Conservation (phyloP, 2,113 vertebrate species). For the Nycticorax nycticorax region DNA sequence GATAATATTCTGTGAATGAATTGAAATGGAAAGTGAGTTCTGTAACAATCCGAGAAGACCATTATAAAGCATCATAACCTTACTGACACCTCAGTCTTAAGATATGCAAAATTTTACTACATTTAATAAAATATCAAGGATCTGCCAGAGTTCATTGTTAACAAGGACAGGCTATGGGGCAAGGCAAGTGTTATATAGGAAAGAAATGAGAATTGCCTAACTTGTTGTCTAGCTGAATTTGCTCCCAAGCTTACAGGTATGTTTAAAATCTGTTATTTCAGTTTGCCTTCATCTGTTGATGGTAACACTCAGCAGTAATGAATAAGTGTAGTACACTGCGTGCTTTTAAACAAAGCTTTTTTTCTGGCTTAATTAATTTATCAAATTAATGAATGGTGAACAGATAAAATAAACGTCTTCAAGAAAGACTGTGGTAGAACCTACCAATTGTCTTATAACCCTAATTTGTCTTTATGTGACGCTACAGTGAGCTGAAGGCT, state of each 20-base stretch:
- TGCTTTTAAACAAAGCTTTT: constrained; percentile 8
- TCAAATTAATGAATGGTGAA: background rate
- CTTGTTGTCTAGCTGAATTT: background rate
- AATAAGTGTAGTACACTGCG: background rate
- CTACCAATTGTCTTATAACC: background rate
- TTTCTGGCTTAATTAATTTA: background rate
- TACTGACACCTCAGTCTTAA: background rate
- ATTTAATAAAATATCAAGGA: background rate
- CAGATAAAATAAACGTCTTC: background rate
- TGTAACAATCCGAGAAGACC: background rate
- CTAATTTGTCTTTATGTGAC: background rate
- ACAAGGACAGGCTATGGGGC: background rate
- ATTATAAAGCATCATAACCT: background rate
- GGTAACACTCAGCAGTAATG: background rate
- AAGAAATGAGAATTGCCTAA: background rate
- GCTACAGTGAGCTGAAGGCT: background rate
- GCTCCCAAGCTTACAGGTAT: background rate
- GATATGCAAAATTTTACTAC: background rate
- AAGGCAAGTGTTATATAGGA: background rate
- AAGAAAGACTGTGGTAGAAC: background rate
- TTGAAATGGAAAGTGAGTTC: background rate
- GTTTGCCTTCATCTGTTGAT: background rate
- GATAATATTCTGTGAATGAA: background rate
- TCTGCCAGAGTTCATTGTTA: background rate
- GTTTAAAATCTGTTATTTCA: background rate